These are phyloP conservation scores for Troides aeacus DNA, from an alignment of 2,888 invertebrate species.

Conservation along the genomic window DNA sequence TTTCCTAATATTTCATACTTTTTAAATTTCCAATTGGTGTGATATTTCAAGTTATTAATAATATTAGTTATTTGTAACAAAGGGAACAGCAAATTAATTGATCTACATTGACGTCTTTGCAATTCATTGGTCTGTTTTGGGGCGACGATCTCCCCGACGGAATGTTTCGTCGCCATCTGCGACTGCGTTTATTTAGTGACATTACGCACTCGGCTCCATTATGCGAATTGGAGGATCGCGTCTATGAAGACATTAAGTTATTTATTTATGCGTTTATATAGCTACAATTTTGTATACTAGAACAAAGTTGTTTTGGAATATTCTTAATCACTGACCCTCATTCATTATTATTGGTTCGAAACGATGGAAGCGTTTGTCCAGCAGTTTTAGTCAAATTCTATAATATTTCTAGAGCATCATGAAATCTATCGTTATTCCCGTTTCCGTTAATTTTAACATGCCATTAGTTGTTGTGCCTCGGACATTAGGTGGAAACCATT, in stretches of 20 bases:
- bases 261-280: slow-evolving; percentile 25
- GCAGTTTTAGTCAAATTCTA: too few relatives aligned
- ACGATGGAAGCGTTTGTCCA: too few relatives aligned
- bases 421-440: not conserved
- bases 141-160: slow-evolving; percentile 35
- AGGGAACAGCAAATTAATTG: not conserved
- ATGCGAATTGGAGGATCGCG: slow-evolving; percentile 38
- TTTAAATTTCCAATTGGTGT: too few relatives aligned
- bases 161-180: slow-evolving; percentile 62
- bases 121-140: slow-evolving; percentile 25
- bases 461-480: not conserved
- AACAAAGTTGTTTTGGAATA: not conserved
- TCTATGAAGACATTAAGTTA: slow-evolving; percentile 30
- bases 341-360: not conserved
- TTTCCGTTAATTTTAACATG: not conserved
- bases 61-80: not conserved
- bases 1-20: too few relatives aligned
- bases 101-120: not conserved
- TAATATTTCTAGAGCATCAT: too few relatives aligned
- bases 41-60: not conserved
- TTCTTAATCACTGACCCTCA: not conserved
- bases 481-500: slow-evolving; percentile 11
- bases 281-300: not conserved
- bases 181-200: slow-evolving; percentile 58
- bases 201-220: slow-evolving; percentile 61